Conservation (phyloP, 1,140 invertebrate species). For the Agraylea sexmaculata region DNA sequence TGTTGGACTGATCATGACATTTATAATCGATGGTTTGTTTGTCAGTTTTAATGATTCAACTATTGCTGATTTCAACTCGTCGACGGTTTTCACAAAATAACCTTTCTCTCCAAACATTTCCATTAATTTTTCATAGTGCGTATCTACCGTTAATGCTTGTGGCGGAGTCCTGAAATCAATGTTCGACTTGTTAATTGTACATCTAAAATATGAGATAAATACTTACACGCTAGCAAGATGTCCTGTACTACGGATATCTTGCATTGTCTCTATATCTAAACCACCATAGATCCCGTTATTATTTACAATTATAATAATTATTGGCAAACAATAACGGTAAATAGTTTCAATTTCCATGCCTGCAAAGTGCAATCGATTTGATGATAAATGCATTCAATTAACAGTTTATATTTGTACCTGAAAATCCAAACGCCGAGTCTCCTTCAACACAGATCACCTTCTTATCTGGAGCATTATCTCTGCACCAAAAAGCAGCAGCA, state of each 20-base stretch:
- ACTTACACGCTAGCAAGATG: constrained; percentile 53
- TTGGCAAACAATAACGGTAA: constrained; percentile 83
- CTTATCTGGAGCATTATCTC: constrained; percentile 66
- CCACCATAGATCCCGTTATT: constrained; percentile 93
- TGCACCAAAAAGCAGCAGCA: constrained; percentile 81
- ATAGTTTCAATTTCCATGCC: constrained; percentile 97
- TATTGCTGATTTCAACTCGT: constrained; percentile 61
- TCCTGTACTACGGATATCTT: constrained; percentile 52
- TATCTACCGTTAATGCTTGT: constrained; percentile 59
- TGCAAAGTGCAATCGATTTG: constrained; percentile 14
- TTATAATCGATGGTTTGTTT: constrained; percentile 75
- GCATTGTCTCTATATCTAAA: constrained; percentile 62
- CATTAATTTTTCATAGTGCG: constrained; percentile 83
- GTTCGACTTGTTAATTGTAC: constrained; percentile 9
- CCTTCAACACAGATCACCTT: constrained; percentile 82
- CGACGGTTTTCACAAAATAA: constrained; percentile 63
- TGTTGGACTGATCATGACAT: constrained; percentile 78
- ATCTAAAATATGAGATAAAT: constrained; percentile 10
- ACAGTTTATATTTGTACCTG: constrained; percentile 30
- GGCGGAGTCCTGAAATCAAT: constrained; percentile 63
- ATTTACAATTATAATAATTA: constrained; percentile 87
- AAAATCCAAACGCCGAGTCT: constrained; percentile 95
- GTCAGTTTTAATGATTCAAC: constrained; percentile 51
- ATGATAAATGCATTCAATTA: constrained; percentile 4
- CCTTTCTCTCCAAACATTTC: constrained; percentile 72